Evolutionary conservation across 2,797 vertebrate species (phyloP).

Genomic region (Simalia tracyae): DNA sequence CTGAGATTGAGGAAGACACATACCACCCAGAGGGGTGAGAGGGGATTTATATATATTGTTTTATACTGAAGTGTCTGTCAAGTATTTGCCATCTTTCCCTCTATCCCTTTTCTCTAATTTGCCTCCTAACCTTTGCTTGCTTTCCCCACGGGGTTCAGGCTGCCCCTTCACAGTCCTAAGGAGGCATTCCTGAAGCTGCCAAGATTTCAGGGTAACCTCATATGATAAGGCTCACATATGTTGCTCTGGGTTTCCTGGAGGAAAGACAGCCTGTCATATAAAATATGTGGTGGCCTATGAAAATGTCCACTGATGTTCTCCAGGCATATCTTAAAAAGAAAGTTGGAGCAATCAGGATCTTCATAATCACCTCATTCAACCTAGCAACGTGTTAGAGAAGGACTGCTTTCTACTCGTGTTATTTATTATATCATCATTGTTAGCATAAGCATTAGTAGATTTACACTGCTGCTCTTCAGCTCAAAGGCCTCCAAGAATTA

Average conservation of each 20-base stretch:
- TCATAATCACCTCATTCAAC: neutral
- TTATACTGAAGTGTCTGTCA: neutral
- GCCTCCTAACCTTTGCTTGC: neutral
- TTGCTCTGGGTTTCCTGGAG: neutral
- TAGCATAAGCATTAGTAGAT: neutral
- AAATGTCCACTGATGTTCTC: neutral
- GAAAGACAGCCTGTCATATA: neutral
- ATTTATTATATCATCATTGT: neutral
- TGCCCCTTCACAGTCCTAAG: neutral
- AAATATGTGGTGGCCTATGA: neutral
- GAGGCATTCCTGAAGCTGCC: neutral
- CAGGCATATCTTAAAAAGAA: neutral
- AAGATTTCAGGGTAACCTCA: neutral
- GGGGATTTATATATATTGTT: neutral
- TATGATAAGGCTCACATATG: neutral
- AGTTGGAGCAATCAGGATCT: neutral
- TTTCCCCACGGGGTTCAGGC: neutral
- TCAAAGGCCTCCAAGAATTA: neutral
- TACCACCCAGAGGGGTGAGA: too few species aligned
- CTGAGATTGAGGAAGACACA: too few species aligned
- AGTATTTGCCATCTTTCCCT: neutral
- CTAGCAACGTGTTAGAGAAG: neutral
- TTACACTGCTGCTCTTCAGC: neutral
- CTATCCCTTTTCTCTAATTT: neutral
- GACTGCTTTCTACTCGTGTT: neutral